Percentiles rank a stretch among this genome's conserved stretches.
phyloP scores from a whole-genome alignment of 2,113 vertebrate genomes.

The Glaucidium brasilianum region DNA sequence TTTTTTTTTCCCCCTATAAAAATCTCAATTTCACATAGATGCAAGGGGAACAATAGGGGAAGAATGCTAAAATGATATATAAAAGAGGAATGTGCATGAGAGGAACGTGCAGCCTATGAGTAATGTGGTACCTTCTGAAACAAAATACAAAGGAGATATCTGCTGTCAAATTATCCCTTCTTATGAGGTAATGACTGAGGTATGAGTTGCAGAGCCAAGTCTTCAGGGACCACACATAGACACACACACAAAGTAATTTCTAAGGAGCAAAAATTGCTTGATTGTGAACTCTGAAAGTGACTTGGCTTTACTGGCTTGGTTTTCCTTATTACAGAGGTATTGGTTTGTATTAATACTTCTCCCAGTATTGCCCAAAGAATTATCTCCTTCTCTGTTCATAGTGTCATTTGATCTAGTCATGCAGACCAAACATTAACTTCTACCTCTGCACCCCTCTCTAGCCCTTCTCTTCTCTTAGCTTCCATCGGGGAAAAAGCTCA shows the following conservation, averaged over 20 bases:
- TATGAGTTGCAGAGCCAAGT: background rate
- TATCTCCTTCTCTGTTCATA: background rate
- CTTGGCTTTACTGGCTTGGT: background rate
- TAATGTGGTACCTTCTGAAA: background rate
- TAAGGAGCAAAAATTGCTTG: background rate
- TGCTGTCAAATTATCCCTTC: conserved; percentile 6
- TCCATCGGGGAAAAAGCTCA: background rate
- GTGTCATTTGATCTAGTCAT: background rate
- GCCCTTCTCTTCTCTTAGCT: background rate
- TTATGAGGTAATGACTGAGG: background rate
- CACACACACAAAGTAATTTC: background rate
- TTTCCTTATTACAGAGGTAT: background rate
- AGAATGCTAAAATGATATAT: background rate
- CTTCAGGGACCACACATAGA: background rate
- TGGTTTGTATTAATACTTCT: background rate
- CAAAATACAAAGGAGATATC: background rate
- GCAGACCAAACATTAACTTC: background rate
- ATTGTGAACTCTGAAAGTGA: background rate
- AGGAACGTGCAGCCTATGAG: background rate
- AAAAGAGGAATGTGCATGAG: background rate
- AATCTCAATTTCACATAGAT: background rate
- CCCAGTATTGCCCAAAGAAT: background rate
- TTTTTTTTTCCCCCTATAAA: background rate
- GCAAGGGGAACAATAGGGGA: background rate
- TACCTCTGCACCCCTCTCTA: background rate